Conservation (phyloP, 2,113 vertebrate species). For the Ginglymostoma cirratum region DNA sequence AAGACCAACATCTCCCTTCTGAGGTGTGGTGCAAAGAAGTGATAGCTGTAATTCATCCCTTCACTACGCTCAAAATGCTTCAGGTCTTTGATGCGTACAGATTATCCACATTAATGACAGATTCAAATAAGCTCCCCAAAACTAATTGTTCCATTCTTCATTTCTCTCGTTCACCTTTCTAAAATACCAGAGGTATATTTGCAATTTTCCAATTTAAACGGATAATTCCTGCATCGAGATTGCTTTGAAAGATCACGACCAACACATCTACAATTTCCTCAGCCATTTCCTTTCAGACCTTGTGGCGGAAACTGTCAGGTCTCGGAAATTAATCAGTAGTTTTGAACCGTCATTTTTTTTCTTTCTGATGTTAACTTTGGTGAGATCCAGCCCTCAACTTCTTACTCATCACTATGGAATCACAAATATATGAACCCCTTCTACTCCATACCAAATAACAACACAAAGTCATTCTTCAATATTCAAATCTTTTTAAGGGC, state of each 20-base stretch:
- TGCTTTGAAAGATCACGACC: not conserved
- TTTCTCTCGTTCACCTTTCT: not conserved
- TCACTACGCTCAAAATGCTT: not conserved
- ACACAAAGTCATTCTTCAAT: not conserved
- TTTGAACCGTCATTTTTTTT: not conserved
- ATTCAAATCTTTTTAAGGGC: not conserved
- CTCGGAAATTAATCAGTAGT: not conserved
- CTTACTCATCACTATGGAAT: not conserved
- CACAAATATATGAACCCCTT: not conserved
- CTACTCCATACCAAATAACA: not conserved
- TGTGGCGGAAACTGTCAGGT: not conserved
- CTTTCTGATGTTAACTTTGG: not conserved
- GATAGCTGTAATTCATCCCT: not conserved
- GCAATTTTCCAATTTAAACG: not conserved
- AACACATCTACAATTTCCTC: not conserved
- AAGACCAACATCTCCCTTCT: too few relatives aligned
- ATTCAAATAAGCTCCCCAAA: not conserved
- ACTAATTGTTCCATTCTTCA: not conserved
- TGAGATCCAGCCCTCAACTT: not conserved
- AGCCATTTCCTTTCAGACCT: not conserved
- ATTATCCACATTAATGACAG: not conserved
- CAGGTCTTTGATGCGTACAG: not conserved
- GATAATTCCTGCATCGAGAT: not conserved
- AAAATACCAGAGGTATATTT: not conserved
- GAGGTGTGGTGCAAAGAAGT: too few relatives aligned